Conservation (phyloP, 2,113 vertebrate genomes). For the Podarcis muralis region DNA sequence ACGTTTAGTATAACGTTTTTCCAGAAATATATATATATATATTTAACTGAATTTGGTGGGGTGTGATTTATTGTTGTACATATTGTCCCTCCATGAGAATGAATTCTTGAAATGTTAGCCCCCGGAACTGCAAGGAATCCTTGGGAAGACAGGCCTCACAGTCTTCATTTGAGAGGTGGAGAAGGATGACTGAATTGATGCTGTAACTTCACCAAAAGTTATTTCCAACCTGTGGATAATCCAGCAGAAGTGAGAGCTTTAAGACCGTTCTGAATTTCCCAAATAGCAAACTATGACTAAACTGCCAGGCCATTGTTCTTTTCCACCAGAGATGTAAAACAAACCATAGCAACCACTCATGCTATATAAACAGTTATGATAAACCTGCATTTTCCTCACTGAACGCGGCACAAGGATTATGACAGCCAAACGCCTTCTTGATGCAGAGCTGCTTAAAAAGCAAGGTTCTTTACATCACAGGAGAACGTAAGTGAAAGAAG, state of each 20-base stretch:
- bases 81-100: neutral
- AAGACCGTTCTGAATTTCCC: neutral
- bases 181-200: neutral
- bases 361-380: neutral
- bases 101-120: neutral
- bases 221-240: neutral
- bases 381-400: neutral
- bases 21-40: neutral
- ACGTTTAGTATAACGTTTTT: neutral
- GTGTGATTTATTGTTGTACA: neutral
- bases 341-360: neutral
- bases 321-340: constrained; percentile 24
- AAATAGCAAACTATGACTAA: constrained; percentile 10
- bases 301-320: neutral
- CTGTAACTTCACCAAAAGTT: constrained; percentile 3
- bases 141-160: neutral
- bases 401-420: neutral
- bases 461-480: neutral
- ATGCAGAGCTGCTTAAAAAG: neutral
- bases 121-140: neutral
- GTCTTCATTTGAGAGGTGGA: neutral
- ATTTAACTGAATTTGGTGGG: neutral
- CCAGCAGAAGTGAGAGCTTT: neutral
- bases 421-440: neutral
- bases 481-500: constrained; percentile 6